Percentiles rank a stretch among this genome's conserved stretches.
These are phyloP conservation scores for Acanthosepion esculentum DNA, from an alignment of 2,888 invertebrate species.

Conservation along the genomic window DNA sequence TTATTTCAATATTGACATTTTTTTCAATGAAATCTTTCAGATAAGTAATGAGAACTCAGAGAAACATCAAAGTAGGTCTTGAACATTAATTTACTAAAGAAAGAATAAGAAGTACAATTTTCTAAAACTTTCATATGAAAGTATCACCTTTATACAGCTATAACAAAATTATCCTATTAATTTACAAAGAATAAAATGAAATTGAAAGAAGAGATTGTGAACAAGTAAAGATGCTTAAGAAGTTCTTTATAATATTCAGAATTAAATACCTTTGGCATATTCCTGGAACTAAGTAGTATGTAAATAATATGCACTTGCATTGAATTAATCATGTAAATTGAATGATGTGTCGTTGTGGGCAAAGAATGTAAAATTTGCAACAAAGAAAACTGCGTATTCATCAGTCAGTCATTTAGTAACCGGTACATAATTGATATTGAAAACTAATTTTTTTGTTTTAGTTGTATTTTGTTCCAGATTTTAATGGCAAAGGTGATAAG, in stretches of 20 bases:
- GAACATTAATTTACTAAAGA: neutral
- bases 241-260: neutral
- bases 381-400: neutral
- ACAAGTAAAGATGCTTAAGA: constrained; percentile 1
- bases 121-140: neutral
- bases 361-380: neutral
- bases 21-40: neutral
- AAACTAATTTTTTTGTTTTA: neutral
- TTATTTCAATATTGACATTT: neutral
- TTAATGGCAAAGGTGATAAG: neutral
- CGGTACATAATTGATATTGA: neutral
- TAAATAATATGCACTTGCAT: neutral
- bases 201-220: neutral
- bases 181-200: neutral
- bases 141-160: neutral
- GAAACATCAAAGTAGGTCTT: neutral
- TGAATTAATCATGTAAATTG: constrained; percentile 16
- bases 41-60: neutral
- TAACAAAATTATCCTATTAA: neutral
- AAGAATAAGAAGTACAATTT: neutral
- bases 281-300: neutral
- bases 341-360: neutral
- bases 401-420: neutral
- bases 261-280: neutral
- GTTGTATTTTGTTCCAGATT: too few species aligned